These are phyloP conservation scores for Yoshiicerus persimilis DNA, from an alignment of 1,140 invertebrate species.

Conservation along the genomic window DNA sequence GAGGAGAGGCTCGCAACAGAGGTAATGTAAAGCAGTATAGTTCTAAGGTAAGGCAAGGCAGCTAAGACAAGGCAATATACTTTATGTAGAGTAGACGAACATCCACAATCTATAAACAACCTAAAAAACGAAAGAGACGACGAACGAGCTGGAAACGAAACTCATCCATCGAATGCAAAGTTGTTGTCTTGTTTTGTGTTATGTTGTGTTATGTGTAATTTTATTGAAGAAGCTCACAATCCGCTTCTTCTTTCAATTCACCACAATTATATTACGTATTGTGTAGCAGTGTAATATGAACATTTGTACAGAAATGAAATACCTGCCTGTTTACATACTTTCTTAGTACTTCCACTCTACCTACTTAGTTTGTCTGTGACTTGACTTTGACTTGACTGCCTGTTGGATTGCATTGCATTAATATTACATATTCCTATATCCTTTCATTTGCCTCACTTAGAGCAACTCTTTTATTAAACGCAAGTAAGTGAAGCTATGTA, in stretches of 20 bases:
- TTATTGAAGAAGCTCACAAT: conserved; percentile 5
- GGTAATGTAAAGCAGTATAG: no score
- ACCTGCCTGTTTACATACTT: neutral
- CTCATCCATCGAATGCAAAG: neutral
- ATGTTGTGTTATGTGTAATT: neutral
- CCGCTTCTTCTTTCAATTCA: neutral
- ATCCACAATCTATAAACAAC: neutral
- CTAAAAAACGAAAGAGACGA: neutral
- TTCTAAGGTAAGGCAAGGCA: neutral
- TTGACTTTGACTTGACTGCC: neutral
- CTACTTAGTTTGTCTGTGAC: neutral
- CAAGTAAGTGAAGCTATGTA: neutral
- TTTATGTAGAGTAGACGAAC: neutral
- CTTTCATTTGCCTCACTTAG: neutral
- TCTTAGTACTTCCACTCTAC: neutral
- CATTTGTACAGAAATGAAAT: neutral
- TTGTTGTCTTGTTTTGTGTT: neutral
- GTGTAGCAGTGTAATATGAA: neutral
- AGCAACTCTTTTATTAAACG: neutral
- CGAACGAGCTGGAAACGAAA: neutral
- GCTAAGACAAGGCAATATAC: neutral
- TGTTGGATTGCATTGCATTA: neutral
- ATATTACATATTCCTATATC: neutral
- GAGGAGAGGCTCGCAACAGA: neutral
- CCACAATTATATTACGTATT: neutral